Percentiles rank a stretch among this genome's conserved stretches.
Conservation (phyloP, 2,888 invertebrate species). For the Plagiodera versicolora region DNA sequence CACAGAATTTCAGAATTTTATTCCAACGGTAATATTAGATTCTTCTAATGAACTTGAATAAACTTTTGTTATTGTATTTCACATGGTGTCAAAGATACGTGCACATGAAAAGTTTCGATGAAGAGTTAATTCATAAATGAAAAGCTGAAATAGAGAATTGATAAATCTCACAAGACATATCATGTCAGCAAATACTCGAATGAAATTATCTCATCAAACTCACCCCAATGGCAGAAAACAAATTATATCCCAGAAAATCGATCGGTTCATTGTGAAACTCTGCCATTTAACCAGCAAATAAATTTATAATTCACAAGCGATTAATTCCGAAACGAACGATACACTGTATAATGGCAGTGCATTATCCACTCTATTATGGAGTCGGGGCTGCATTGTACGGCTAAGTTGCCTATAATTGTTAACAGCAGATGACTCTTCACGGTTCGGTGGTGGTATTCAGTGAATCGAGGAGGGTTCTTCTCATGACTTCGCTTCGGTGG, state of each 20-base stretch:
- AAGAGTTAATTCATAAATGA: too few relatives aligned
- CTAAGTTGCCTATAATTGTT: slow-evolving; percentile 56
- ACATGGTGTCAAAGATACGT: too few relatives aligned
- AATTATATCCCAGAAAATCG: slow-evolving; percentile 32
- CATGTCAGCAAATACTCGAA: neutral
- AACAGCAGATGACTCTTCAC: slow-evolving; percentile 54
- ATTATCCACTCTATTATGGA: slow-evolving; percentile 52
- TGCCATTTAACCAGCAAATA: slow-evolving; percentile 45
- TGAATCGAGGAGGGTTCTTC: slow-evolving; percentile 4
- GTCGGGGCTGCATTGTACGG: slow-evolving; percentile 53
- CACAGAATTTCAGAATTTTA: too few relatives aligned
- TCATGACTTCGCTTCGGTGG: slow-evolving; percentile 21
- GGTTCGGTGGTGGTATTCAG: slow-evolving; percentile 38
- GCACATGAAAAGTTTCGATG: too few relatives aligned
- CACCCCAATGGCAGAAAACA: slow-evolving; percentile 15
- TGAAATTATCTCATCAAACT: neutral
- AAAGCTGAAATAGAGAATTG: too few relatives aligned
- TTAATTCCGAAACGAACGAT: slow-evolving; percentile 50
- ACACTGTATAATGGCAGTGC: slow-evolving; percentile 50
- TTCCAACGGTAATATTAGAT: too few relatives aligned
- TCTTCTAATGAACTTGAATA: too few relatives aligned
- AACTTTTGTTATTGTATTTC: too few relatives aligned
- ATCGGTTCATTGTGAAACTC: slow-evolving; percentile 26
- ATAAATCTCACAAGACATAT: too few relatives aligned
- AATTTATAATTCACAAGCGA: slow-evolving; percentile 54